Evolutionary conservation across 2,113 vertebrate genomes (phyloP).

Genomic region (Pterocles burchelli): DNA sequence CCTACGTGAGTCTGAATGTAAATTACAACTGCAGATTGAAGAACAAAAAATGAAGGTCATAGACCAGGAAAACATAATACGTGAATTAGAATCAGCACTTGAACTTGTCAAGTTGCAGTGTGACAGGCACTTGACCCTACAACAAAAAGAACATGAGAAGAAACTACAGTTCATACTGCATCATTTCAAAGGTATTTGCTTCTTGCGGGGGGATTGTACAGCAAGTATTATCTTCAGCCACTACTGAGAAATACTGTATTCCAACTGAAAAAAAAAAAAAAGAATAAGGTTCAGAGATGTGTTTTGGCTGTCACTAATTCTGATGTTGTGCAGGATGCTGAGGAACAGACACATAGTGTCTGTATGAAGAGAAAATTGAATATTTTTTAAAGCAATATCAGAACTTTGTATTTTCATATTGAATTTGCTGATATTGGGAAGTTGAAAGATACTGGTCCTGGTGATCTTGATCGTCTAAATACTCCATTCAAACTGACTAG

Average conservation of each 20-base stretch:
- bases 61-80: constrained; percentile 74
- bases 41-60: constrained; percentile 80
- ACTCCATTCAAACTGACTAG: background rate
- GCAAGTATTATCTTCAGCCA: background rate
- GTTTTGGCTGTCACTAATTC: background rate
- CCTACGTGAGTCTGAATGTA: constrained; percentile 80
- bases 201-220: background rate
- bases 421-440: background rate
- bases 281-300: background rate
- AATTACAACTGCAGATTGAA: constrained; percentile 78
- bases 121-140: constrained; percentile 82
- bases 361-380: background rate
- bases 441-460: fast-evolving
- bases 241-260: background rate
- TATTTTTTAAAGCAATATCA: background rate
- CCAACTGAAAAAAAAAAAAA: background rate
- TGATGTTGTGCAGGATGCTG: background rate
- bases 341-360: background rate
- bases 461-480: background rate
- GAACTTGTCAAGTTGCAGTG: constrained; percentile 81
- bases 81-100: constrained; percentile 79
- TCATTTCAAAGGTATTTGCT: constrained; percentile 80
- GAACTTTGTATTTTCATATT: background rate
- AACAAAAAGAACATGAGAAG: constrained; percentile 85
- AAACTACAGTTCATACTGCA: constrained; percentile 82